Evolutionary conservation across 2,797 vertebrate genomes (phyloP).

Genomic region (Anniella stebbinsi): DNA sequence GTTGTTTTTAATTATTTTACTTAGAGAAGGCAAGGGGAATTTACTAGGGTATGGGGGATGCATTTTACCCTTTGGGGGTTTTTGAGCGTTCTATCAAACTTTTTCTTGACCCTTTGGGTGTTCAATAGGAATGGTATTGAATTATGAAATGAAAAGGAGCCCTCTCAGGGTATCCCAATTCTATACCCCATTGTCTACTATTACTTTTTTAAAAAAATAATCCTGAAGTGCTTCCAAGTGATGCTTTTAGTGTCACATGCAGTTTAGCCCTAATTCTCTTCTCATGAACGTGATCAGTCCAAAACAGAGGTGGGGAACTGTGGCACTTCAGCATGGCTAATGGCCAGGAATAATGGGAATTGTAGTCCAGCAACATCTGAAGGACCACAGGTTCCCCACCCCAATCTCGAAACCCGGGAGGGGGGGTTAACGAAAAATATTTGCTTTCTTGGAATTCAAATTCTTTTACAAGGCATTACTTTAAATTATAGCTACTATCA

Average conservation of each 20-base stretch:
- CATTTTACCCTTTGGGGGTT: not conserved
- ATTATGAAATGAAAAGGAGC: not conserved
- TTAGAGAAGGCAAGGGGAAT: no score
- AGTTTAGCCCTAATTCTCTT: not conserved
- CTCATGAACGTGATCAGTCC: not conserved
- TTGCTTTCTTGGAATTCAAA: not conserved
- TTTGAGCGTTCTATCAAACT: not conserved
- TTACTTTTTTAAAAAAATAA: not conserved
- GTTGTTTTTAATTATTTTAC: no score
- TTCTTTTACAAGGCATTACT: not conserved
- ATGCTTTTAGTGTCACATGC: not conserved
- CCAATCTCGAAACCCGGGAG: not conserved
- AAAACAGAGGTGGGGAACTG: not conserved
- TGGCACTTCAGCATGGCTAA: no score
- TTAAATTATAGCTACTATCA: not conserved
- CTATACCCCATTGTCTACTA: not conserved
- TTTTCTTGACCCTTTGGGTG: not conserved
- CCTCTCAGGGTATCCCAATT: not conserved
- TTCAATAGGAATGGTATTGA: not conserved
- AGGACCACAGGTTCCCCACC: no score
- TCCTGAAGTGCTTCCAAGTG: not conserved
- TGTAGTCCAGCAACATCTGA: no score
- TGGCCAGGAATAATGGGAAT: no score
- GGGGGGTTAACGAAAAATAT: not conserved
- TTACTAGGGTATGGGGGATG: no score